Base-by-base conservation (phyloP, 2,888 invertebrate species). In the Scotopteryx bipunctaria region DNA sequence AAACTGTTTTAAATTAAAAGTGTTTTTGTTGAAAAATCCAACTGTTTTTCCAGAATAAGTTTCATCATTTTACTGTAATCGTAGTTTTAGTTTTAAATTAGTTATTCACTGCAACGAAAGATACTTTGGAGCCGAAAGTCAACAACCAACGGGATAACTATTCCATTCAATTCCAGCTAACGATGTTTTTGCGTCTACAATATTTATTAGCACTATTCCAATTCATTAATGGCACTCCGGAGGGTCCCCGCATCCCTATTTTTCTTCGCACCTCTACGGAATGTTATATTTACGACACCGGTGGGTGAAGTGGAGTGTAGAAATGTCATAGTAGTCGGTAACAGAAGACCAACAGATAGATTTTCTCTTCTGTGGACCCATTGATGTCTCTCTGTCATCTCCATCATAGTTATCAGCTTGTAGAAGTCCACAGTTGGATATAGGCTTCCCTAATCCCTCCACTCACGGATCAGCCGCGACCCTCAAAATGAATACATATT, bases 151-250 rank as follows among this genome's bases (percentile, higher is more conserved):
- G 27, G 45, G 29, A 52, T 38, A 57, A 46, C 46, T 54, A 57
- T 56, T 58, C 56, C 50, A 57, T 50, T 40, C 46, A 48, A 49
- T 48, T 38, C 50, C 45, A 43, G 55, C 53, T 69, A 69, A 73
- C 71, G 67, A 69, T 71, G 73, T 74, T 74, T 73, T 71, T 67
- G 54, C 62, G 55, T 52, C 59, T 59, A 45, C 63, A 59, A 63
- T 76, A 76, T 78, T 73, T 75, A 77, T 76, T 72, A 73, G 69
- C 58, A 64, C 59, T 63, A 65, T 70, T 67, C 68, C 78, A 74
- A 79, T 78, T 81, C 77, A 75, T 78, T 81, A 81, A 82, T 73
- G 67, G 69, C 53, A 45, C 81, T 70, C 77, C 25, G 8, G 73
- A 64, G 76, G 63, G 49, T 43, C 40, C 48, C 45, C 51, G 52